Percentiles rank a stretch among this genome's conserved stretches.
Conservation (phyloP, 2,888 invertebrate genomes). For the Diaperis boleti region DNA sequence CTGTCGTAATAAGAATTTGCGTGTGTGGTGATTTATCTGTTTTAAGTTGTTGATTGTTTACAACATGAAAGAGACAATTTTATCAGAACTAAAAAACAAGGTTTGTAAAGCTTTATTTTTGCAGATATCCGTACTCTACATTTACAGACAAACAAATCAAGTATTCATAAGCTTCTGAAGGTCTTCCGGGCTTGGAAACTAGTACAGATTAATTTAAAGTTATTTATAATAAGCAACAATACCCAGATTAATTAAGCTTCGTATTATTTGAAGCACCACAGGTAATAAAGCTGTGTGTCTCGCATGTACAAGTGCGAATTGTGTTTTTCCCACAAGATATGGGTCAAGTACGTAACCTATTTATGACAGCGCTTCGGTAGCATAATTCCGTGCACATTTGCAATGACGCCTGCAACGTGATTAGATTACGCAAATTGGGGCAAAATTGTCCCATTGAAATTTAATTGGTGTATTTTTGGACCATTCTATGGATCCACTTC, state of each 20-base stretch:
- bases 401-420: slow-evolving; percentile 2
- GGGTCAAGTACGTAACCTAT: slow-evolving; percentile 34
- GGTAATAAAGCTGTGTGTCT: neutral
- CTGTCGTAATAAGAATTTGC: too few relatives aligned
- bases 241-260: neutral
- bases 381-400: slow-evolving; percentile 12
- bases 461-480: neutral
- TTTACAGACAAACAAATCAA: neutral
- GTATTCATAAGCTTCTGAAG: neutral
- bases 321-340: slow-evolving; percentile 17
- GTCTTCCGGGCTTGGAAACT: neutral
- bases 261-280: neutral
- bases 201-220: neutral
- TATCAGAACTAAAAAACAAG: too few relatives aligned
- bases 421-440: slow-evolving; percentile 4
- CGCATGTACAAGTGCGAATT: neutral
- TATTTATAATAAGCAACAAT: neutral
- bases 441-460: neutral
- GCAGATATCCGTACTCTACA: neutral
- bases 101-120: neutral
- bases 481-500: slow-evolving; percentile 8
- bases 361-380: slow-evolving; percentile 7
- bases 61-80: too few relatives aligned
- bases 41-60: too few relatives aligned
- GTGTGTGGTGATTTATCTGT: too few relatives aligned